These are phyloP conservation scores for Chymomyza procnemis DNA, from an alignment of 2,888 invertebrate species.

Conservation along the genomic window DNA sequence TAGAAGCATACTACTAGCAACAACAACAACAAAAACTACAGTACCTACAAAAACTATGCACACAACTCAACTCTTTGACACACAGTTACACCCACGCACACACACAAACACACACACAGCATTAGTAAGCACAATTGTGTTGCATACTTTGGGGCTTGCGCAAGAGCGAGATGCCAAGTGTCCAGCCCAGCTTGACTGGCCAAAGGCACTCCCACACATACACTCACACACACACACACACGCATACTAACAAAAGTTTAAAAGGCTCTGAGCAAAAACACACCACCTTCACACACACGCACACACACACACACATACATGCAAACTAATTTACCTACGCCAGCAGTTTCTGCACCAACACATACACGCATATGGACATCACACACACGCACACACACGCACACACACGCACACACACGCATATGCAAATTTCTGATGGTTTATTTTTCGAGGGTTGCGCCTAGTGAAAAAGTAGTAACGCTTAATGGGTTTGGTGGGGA, in stretches of 20 bases:
- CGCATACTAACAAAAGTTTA: neutral
- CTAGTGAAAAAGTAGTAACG: neutral
- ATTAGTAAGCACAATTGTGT: slow-evolving; percentile 67
- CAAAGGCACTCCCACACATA: neutral
- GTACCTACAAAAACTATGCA: slow-evolving; percentile 21
- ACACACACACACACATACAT: slow-evolving; percentile 12
- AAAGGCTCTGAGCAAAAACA: neutral
- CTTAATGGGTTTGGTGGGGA: neutral
- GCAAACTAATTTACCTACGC: slow-evolving; percentile 62
- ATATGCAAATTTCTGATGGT: neutral
- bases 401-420: neutral
- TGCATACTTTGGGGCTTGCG: slow-evolving; percentile 68
- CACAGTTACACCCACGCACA: slow-evolving; percentile 7
- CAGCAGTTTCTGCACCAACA: neutral
- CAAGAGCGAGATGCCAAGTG: slow-evolving; percentile 53
- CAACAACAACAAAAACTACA: slow-evolving; percentile 17
- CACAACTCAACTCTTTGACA: neutral
- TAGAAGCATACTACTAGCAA: slow-evolving; percentile 14
- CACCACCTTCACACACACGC: neutral
- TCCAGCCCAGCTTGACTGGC: slow-evolving; percentile 48
- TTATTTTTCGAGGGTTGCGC: neutral
- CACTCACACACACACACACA: slow-evolving; percentile 8
- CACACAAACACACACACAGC: neutral
- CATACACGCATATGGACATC: neutral
- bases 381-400: neutral